Base-by-base conservation (phyloP, 2,888 invertebrate species). In the Tenthredo amoena region DNA sequence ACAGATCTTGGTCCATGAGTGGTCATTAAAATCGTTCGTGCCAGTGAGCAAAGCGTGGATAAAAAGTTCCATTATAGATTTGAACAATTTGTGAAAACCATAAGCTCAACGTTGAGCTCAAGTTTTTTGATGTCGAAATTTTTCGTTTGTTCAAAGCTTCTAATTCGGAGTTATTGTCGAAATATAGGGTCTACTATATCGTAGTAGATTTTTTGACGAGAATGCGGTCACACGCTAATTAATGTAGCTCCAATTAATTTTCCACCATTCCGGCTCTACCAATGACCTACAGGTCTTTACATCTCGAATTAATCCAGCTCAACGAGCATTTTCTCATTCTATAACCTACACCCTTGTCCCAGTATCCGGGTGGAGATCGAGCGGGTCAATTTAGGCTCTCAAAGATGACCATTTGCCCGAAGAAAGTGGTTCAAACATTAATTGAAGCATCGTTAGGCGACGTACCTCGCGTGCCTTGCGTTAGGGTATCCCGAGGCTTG, bases 351-450 rank as follows among this genome's bases (percentile, higher is more conserved):
- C 43, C 37, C 68, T 62, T 81, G 68, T 83, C 68, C 21, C 68
- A 34, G 47, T 40, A 62, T 26, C 43, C n/a, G 62, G 40, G 37
- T 12, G 58, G 34, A 62, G 62, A 37, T 37, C 34, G 62, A 81
- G 47, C 83, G 83, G 83, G 43, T 50, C 47, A 68, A 68, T 71
- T 71, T 50, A 31, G 83, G 71, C 83, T 47, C 68, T 71, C 83
- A 47, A 83, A 83, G 83, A 68, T 68, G 71, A 83, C 65, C 68
- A 50, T 83, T 83, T 71, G 81, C 83, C 68, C 50, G 68, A 83
- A 83, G 71, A 81, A 81, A 81, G 81, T 58, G 81, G 81, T 81
- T 81, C 81, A 34, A 83, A 83, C 83, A 83, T 71, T 71, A 71
- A 83, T 83, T 71, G 68, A 83, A 68, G 83, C 68, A 26, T 83